Base-by-base conservation (phyloP, 2,888 invertebrate species). In the Tineola bisselliella region DNA sequence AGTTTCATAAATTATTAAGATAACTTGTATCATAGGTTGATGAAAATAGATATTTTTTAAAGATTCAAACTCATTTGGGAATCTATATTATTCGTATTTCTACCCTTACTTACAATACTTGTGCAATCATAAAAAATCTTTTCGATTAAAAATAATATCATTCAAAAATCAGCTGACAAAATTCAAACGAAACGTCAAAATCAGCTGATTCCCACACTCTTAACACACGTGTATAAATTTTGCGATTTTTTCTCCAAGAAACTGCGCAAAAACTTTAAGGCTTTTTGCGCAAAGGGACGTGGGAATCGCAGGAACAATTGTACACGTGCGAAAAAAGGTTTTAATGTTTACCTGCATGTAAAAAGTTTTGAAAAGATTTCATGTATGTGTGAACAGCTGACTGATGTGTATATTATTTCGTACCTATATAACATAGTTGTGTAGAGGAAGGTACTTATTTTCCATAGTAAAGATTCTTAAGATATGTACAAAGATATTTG, bases 131-230 rank as follows among this genome's bases (percentile, higher is more conserved):
- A n/a, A 38, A 12, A 38, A 38, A 38, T 38, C 3, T 38, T 12
- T 38, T 6, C 38, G 10, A 38, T 1, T 10, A 38, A 38, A 38
- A 38, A 10, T 6, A 38, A 38, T 38, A 10, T 38, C 38, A 38
- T 38, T 38, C 3, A 38, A 10, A 43, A 17, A 48, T 48, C 54
- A 54, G 54, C 54, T 54, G 54, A 54, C 19, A 8, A 18, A 60
- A 5, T 25, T 54, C 4, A n/a, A 25, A 54, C 10, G 2, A 6
- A 52, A 59, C 44, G 52, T 61, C 60, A 58, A 62, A 61, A 62
- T 79, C 80, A 80, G 81, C 81, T 81, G 82, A 79, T 80, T 77
- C 79, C 72, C 77, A 80, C 72, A 75, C 70, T 65, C 69, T 70
- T 66, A 63, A 67, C 72, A 74, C 78, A 80, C 77, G 78, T 79